phyloP scores from a whole-genome alignment of 2,113 vertebrate species.

The Nesoenas mayeri region DNA sequence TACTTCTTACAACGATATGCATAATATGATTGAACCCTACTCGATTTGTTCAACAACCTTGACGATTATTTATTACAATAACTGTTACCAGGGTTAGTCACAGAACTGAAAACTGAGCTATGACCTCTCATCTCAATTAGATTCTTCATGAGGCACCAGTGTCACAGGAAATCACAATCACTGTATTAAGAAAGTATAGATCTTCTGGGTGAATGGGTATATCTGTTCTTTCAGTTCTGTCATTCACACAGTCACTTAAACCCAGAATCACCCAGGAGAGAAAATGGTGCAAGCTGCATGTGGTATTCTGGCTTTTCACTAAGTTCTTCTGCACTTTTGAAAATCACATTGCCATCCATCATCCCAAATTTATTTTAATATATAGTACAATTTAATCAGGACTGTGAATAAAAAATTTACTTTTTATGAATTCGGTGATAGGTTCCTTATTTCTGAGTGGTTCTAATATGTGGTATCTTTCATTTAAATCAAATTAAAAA shows the following conservation, averaged over 20 bases:
- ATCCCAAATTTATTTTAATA: not conserved
- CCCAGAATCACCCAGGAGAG: not conserved
- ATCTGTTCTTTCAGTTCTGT: not conserved
- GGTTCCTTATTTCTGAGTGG: slow-evolving; percentile 31
- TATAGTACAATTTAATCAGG: slow-evolving; percentile 4
- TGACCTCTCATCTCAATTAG: not conserved
- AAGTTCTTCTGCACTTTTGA: not conserved
- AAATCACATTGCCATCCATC: not conserved
- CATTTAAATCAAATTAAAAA: slow-evolving; percentile 38
- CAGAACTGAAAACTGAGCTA: not conserved
- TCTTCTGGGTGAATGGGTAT: not conserved
- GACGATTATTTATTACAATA: too few relatives aligned
- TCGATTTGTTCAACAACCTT: too few relatives aligned
- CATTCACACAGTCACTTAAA: not conserved
- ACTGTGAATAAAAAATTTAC: not conserved
- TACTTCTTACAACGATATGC: too few relatives aligned
- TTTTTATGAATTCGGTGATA: slow-evolving; percentile 41
- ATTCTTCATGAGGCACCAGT: not conserved
- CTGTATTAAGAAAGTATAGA: not conserved
- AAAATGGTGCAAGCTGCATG: not conserved
- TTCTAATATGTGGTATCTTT: slow-evolving; percentile 24
- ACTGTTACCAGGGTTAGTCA: accelerated
- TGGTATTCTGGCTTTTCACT: not conserved
- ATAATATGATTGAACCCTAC: too few relatives aligned
- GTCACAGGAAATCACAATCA: not conserved